Percentiles rank a stretch among this genome's conserved stretches.
These are phyloP conservation scores for Leucoraja ocellata DNA, from an alignment of 2,797 vertebrate species.

Conservation along the genomic window DNA sequence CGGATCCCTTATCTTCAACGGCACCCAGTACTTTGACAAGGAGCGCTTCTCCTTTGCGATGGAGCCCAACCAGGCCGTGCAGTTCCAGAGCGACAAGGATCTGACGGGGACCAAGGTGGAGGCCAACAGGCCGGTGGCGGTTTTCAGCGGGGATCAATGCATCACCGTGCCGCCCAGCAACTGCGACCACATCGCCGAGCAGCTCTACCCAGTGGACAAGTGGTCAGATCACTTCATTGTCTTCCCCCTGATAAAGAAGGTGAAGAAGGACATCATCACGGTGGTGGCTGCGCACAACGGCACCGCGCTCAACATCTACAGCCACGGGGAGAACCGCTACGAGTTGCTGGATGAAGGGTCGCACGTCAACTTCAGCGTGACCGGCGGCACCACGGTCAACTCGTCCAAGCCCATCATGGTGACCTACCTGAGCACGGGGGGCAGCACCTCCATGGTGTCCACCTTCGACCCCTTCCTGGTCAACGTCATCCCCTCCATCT, in stretches of 20 bases:
- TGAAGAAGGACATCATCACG: neutral
- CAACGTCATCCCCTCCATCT: neutral
- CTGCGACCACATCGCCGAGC: neutral
- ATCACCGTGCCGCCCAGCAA: neutral
- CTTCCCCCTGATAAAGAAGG: neutral
- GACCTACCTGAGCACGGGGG: neutral
- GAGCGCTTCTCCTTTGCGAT: neutral
- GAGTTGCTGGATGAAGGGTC: neutral
- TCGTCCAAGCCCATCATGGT: neutral
- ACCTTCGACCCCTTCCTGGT: constrained; percentile 21
- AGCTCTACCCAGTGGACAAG: neutral
- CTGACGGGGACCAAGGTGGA: neutral
- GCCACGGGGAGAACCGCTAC: fast-evolving
- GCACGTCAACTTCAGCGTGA: neutral
- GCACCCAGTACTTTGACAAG: neutral
- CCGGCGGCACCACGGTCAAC: neutral
- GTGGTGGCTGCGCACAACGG: neutral
- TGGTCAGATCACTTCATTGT: neutral
- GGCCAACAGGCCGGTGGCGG: neutral
- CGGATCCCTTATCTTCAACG: neutral
- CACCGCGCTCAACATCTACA: neutral
- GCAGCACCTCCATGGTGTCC: neutral
- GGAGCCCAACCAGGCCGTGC: neutral
- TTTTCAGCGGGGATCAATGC: constrained; percentile 17
- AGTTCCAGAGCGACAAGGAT: neutral